phyloP scores from a whole-genome alignment of 2,113 vertebrate genomes.

The Pelmatolapia mariae region DNA sequence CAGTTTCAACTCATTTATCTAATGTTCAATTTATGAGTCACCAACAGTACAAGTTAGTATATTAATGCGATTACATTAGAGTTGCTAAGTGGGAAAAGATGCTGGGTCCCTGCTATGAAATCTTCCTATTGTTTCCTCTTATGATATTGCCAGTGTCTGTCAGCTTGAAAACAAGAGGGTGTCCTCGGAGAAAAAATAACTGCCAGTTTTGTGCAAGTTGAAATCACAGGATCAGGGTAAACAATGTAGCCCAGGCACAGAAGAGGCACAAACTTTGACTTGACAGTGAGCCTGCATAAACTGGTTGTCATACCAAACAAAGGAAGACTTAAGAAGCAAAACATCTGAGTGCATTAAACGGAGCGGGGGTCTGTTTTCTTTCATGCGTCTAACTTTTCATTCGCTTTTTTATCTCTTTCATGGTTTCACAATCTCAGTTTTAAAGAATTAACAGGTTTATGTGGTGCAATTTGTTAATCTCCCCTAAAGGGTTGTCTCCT shows the following conservation, averaged over 20 bases:
- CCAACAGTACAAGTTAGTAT: not conserved
- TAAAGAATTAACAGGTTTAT: not conserved
- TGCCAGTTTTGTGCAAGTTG: not conserved
- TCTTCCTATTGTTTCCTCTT: not conserved
- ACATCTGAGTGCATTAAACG: not conserved
- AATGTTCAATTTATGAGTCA: not conserved
- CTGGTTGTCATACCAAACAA: not conserved
- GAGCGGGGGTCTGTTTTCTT: not conserved
- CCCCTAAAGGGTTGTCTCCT: not conserved
- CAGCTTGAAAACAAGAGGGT: not conserved
- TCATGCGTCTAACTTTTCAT: not conserved
- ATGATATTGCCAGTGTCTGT: not conserved
- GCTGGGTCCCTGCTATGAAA: not conserved
- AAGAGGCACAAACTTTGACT: not conserved
- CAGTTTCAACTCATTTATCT: conserved; percentile 10
- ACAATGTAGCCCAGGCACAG: not conserved
- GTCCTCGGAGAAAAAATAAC: not conserved
- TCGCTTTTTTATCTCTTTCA: not conserved
- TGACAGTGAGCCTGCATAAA: not conserved
- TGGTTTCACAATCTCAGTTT: not conserved
- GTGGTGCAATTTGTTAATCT: not conserved
- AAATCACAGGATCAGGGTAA: not conserved
- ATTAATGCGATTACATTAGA: not conserved
- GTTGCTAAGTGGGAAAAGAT: conserved; percentile 22
- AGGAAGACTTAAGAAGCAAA: not conserved